Percentiles rank a stretch among this genome's conserved stretches.
Conservation (phyloP, 2,888 invertebrate species). For the Tuberolachnus salignus region DNA sequence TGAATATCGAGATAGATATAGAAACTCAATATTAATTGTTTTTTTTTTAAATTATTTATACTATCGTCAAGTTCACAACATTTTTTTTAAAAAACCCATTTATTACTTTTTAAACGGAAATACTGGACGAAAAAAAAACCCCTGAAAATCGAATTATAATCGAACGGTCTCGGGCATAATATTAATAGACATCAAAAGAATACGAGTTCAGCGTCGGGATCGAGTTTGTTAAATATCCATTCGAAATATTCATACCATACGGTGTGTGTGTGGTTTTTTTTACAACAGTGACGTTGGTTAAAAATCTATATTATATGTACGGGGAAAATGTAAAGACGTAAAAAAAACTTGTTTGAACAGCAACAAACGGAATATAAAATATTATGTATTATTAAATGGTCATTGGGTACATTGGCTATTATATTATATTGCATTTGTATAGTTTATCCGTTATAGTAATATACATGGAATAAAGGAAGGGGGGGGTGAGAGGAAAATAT, state of each 20-base stretch:
- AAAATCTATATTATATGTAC: background rate
- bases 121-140: background rate
- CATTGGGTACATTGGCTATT: too few relatives aligned
- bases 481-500: background rate
- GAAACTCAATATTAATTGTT: too few relatives aligned
- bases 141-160: background rate
- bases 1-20: too few relatives aligned
- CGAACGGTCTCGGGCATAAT: background rate
- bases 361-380: background rate
- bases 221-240: background rate
- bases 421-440: background rate
- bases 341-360: background rate
- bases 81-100: too few relatives aligned
- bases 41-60: background rate
- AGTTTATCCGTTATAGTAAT: background rate
- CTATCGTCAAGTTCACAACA: background rate
- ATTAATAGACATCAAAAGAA: background rate
- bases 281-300: background rate
- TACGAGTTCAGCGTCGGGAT: too few relatives aligned
- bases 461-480: background rate
- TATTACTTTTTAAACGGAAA: background rate
- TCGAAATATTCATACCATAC: background rate
- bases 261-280: background rate
- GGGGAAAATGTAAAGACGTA: too few relatives aligned
- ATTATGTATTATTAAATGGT: background rate